phyloP scores from a whole-genome alignment of 1,140 invertebrate species.

The Apolygus lucorum region DNA sequence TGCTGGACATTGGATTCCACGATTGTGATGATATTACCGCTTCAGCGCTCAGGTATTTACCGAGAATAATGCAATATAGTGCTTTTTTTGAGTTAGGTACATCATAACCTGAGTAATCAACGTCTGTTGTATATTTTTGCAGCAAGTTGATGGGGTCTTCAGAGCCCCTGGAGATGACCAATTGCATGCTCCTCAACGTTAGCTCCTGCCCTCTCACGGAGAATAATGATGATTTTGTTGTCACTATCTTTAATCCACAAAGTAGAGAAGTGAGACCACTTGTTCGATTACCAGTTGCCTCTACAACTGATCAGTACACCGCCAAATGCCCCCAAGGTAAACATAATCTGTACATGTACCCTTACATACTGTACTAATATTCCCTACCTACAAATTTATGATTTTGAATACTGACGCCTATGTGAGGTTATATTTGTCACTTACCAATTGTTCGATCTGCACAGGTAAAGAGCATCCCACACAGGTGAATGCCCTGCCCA shows the following conservation, averaged over 20 bases:
- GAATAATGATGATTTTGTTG: constrained; percentile 48
- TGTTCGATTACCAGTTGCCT: constrained; percentile 60
- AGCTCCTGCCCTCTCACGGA: constrained; percentile 57
- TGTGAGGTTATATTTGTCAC: background rate
- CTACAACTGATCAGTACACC: constrained; percentile 43
- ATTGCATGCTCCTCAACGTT: constrained; percentile 57
- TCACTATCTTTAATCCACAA: constrained; percentile 75
- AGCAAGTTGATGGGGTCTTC: constrained; percentile 33
- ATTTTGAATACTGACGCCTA: too few species aligned
- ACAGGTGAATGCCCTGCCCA: constrained; percentile 55
- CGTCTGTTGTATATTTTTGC: background rate
- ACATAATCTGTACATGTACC: background rate
- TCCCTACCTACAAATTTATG: background rate
- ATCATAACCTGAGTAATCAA: too few species aligned
- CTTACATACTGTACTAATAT: background rate
- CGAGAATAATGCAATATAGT: too few species aligned
- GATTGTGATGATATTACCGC: constrained; percentile 46
- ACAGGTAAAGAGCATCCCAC: constrained; percentile 45
- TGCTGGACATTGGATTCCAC: constrained; percentile 51
- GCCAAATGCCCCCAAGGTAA: constrained; percentile 48
- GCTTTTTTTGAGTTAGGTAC: too few species aligned
- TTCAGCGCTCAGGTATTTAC: constrained; percentile 40
- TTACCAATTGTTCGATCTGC: constrained; percentile 30
- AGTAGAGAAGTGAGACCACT: constrained; percentile 53
- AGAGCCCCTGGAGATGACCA: constrained; percentile 40